Percentiles rank a stretch among this genome's conserved stretches.
phyloP scores from a whole-genome alignment of 1,140 invertebrate genomes.

The Heliconius hewitsoni region DNA sequence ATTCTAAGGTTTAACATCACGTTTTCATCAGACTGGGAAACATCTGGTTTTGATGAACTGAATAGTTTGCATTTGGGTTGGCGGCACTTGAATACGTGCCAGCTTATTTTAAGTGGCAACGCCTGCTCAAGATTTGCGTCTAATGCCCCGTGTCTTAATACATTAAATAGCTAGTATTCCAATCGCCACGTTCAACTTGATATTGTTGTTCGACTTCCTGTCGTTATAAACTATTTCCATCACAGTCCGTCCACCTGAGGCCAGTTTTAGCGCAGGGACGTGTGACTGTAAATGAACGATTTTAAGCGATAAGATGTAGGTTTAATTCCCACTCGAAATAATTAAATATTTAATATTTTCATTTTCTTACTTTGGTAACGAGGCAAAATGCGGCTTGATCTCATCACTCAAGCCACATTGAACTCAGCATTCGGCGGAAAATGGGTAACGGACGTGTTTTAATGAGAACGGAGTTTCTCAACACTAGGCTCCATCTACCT shows the following conservation, averaged over 20 bases:
- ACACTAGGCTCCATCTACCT: too few species aligned
- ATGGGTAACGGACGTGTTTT: too few species aligned
- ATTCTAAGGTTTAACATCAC: slow-evolving; percentile 13
- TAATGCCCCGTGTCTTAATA: slow-evolving; percentile 50
- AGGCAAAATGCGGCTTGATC: too few species aligned
- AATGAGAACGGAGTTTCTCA: too few species aligned
- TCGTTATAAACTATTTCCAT: neutral
- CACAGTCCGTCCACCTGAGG: neutral
- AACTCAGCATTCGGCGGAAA: too few species aligned
- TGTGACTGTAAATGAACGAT: too few species aligned
- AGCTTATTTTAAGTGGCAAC: slow-evolving; percentile 79
- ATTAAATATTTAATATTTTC: too few species aligned
- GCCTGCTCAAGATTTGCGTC: slow-evolving; percentile 70
- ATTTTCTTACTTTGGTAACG: too few species aligned
- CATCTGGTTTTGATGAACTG: slow-evolving; percentile 78
- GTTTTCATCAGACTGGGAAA: slow-evolving; percentile 49
- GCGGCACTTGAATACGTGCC: slow-evolving; percentile 77
- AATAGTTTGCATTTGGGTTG: slow-evolving; percentile 76
- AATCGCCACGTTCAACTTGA: slow-evolving; percentile 47
- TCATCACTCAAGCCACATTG: too few species aligned
- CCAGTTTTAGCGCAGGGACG: neutral
- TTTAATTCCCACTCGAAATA: too few species aligned
- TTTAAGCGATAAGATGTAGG: too few species aligned
- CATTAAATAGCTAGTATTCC: slow-evolving; percentile 58
- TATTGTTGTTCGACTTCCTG: slow-evolving; percentile 10